Percentiles rank a stretch among this genome's conserved stretches.
Evolutionary conservation across 2,888 invertebrate genomes (phyloP).

Genomic region (Stenotaenia linearis): DNA sequence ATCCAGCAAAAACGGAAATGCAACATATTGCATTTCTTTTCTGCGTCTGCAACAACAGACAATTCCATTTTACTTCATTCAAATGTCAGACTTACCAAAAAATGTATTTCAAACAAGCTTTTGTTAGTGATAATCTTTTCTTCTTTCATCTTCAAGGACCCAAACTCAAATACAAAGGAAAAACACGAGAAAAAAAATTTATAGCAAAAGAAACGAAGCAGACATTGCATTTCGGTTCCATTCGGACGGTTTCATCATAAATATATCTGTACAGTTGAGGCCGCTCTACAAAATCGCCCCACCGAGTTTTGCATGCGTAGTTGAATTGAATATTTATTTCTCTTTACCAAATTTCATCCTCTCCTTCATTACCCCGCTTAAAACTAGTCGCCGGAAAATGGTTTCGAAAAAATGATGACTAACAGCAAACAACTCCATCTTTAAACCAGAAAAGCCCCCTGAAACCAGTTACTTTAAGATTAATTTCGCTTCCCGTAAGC

Average conservation of each 20-base stretch:
- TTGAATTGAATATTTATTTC: slow-evolving; percentile 15
- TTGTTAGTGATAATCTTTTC: neutral
- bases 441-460: neutral
- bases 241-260: neutral
- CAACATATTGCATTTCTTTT: no score
- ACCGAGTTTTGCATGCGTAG: slow-evolving; percentile 9
- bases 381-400: neutral
- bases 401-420: neutral
- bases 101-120: neutral
- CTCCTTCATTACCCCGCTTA: neutral
- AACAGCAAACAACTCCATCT: neutral
- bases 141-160: neutral
- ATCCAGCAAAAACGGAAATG: no score
- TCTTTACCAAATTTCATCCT: neutral
- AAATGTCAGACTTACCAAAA: neutral
- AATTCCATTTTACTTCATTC: neutral
- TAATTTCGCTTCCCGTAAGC: no score
- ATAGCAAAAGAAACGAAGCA: neutral
- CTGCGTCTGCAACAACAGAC: neutral
- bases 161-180: neutral
- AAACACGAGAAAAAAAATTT: neutral
- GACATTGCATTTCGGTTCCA: neutral
- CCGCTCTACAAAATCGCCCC: neutral
- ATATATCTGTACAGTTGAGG: slow-evolving; percentile 1
- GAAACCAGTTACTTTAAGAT: no score